Evolutionary conservation across 1,140 invertebrate genomes (phyloP).

Genomic region (Drosophila carrolli): DNA sequence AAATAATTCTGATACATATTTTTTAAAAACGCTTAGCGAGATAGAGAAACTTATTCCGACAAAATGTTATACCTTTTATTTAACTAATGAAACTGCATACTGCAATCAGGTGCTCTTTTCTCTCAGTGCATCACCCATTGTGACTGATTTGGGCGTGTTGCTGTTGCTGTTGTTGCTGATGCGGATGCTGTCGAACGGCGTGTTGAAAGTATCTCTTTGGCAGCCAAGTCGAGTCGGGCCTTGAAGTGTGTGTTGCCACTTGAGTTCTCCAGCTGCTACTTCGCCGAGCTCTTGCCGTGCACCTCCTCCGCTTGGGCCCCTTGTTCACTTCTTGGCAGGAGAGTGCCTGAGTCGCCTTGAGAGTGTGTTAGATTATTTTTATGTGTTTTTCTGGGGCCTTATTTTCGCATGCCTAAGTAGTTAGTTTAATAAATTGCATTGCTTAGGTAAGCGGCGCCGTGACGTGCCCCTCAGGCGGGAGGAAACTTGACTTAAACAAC

Average conservation of each 20-base stretch:
- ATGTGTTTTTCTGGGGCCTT: conserved; percentile 58
- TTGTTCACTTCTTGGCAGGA: conserved; percentile 34
- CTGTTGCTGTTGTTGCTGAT: conserved; percentile 36
- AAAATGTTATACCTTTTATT: too few species aligned
- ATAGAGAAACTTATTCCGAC: too few species aligned
- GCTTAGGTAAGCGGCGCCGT: conserved; percentile 8
- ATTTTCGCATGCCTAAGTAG: conserved; percentile 77
- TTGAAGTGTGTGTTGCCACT: conserved; percentile 76
- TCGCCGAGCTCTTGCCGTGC: conserved; percentile 11
- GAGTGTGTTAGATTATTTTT: conserved; percentile 77
- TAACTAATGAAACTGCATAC: too few species aligned
- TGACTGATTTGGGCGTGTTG: conserved; percentile 57
- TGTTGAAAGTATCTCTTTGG: conserved; percentile 72
- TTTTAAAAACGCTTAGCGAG: too few species aligned
- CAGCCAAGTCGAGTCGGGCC: conserved; percentile 51
- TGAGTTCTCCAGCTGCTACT: conserved; percentile 56
- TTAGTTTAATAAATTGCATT: conserved; percentile 81
- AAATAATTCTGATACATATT: too few species aligned
- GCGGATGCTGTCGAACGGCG: conserved; percentile 48
- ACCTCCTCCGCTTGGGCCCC: neutral
- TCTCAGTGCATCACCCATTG: conserved; percentile 39
- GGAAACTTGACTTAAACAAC: conserved; percentile 10
- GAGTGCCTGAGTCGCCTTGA: conserved; percentile 61
- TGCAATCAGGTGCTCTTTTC: neutral
- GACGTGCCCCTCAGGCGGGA: neutral